Base-by-base conservation (phyloP, 2,888 invertebrate genomes). In the Unio delphinus region DNA sequence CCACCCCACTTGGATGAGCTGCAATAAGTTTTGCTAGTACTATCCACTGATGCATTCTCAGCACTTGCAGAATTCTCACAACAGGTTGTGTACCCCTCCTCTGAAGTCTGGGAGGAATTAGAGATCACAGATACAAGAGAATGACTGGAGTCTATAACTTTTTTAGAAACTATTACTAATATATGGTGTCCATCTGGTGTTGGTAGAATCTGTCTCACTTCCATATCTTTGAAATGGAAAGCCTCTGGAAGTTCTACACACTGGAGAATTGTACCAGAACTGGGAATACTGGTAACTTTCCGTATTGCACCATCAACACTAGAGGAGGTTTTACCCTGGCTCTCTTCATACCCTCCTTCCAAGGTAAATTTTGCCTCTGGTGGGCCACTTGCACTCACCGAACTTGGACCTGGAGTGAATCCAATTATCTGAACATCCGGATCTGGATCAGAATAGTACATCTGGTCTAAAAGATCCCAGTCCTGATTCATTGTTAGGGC, bases 131-230 rank as follows among this genome's bases (percentile, higher is more conserved):
- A 70, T 63, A 68, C 70, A 23, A 63, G 56, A 15, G 55, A 55
- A 30, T 30, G 30, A 28, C 34, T 55, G 45, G 55, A 58, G 26
- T 63, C 58, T 64, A 67, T 30, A 45, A 28, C 61, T 55, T 56
- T 78, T 30, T 85, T 84, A n/a, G 85, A 81, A 60, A 84, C 82
- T 17, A 85, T 84, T 5, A 90, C 89, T 62, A 95, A 89, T 68
- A 95, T 85, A 87, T 94, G 93, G 73, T 92, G 92, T 74, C 93
- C 93, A 85, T 94, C 94, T 75, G 93, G 92, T 0, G 94, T 94
- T 0, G 94, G 94, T 70, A 94, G 85, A 61, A 95, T 92, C 81
- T 93, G 93, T 0, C 92, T 92, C 23, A 94, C 91, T 82, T 90
- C 91, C 62, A 93, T 89, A 81, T 92, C 91, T 60, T 91, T 91